These are phyloP conservation scores for Psittacara wagleri DNA, from an alignment of 2,113 vertebrate genomes.

Conservation along the genomic window DNA sequence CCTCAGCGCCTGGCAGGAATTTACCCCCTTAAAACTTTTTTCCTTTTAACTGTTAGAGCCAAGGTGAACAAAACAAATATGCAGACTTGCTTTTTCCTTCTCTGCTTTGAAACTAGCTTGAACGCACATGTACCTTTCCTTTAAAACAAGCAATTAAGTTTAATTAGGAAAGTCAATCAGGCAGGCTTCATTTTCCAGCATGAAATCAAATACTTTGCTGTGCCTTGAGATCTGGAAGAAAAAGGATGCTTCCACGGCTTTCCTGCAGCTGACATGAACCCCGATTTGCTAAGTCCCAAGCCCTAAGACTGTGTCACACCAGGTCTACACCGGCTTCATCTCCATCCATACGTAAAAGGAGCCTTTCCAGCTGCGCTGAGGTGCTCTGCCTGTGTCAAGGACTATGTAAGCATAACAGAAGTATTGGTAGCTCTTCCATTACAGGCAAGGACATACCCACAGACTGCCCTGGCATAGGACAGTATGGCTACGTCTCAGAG, in stretches of 20 bases:
- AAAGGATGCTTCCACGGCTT: background rate
- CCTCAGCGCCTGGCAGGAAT: background rate
- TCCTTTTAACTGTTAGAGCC: background rate
- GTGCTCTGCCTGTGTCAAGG: accelerated
- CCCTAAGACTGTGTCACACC: background rate
- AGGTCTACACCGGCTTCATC: background rate
- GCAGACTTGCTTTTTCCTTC: background rate
- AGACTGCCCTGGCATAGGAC: accelerated
- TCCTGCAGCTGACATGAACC: background rate
- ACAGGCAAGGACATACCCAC: background rate
- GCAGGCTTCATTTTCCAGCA: background rate
- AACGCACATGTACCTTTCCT: background rate
- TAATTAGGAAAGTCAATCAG: background rate
- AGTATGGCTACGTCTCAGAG: background rate
- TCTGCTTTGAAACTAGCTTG: background rate
- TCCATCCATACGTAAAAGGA: background rate
- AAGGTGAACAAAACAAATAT: background rate
- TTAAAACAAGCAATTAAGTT: background rate
- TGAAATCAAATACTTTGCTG: background rate
- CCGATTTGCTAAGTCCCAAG: background rate
- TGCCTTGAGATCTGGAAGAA: background rate
- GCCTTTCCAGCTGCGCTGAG: background rate
- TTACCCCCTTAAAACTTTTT: background rate
- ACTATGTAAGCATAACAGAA: accelerated
- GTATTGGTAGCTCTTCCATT: background rate